These are phyloP conservation scores for Euwallacea fornicatus DNA, from an alignment of 1,140 invertebrate species.

Conservation along the genomic window DNA sequence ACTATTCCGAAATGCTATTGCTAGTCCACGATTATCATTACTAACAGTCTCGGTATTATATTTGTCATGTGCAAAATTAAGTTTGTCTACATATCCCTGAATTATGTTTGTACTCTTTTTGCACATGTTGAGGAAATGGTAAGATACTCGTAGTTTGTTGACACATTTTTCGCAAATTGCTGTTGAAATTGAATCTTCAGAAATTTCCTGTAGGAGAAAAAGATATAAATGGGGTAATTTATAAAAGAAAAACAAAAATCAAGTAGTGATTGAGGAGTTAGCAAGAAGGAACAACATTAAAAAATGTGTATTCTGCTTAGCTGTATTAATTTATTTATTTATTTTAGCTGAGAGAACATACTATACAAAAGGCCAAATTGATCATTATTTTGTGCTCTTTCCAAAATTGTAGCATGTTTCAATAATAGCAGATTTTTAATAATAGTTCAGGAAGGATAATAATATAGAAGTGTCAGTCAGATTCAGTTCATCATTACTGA, in stretches of 20 bases:
- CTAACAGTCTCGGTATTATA: slow-evolving; percentile 9
- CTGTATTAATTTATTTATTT: too few species aligned
- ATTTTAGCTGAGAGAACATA: too few species aligned
- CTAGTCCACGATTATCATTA: slow-evolving; percentile 16
- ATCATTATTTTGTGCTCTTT: too few species aligned
- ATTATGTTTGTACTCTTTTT: slow-evolving; percentile 49
- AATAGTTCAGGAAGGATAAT: too few species aligned
- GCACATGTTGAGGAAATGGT: slow-evolving; percentile 51
- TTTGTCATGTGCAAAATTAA: slow-evolving; percentile 14
- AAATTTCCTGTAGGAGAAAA: slow-evolving; percentile 43
- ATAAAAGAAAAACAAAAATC: not conserved
- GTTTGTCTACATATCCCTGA: slow-evolving; percentile 47
- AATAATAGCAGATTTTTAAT: too few species aligned
- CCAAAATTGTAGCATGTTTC: too few species aligned
- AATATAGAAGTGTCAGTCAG: too few species aligned
- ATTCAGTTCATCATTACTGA: too few species aligned
- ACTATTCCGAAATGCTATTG: slow-evolving; percentile 42
- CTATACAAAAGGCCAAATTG: too few species aligned
- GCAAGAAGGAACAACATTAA: too few species aligned
- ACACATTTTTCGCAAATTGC: slow-evolving; percentile 49
- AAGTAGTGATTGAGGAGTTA: too few species aligned
- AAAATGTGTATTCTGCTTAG: too few species aligned
- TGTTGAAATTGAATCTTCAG: slow-evolving; percentile 45
- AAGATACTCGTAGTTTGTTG: slow-evolving; percentile 48
- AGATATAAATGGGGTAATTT: not conserved